phyloP scores from a whole-genome alignment of 23 tunicate species.

The Halocynthia aurantium region DNA sequence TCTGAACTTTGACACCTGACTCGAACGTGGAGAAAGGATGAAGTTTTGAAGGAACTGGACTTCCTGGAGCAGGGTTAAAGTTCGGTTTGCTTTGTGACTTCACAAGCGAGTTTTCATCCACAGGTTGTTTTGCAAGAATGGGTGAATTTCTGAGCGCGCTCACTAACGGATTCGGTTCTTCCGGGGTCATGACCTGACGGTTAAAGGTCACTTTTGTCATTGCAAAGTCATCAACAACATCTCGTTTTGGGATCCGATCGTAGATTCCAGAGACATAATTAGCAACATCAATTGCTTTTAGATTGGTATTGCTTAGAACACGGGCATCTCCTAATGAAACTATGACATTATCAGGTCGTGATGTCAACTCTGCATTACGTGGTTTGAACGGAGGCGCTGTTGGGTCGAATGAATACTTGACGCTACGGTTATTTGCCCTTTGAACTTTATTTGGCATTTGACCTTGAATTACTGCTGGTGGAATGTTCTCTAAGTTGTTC shows the following conservation, averaged over 20 bases:
- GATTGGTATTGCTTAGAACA: not conserved
- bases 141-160: not conserved
- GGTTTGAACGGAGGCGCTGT: slow-evolving; percentile 7
- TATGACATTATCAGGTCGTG: not conserved
- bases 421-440: not conserved
- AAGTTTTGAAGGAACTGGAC: no score
- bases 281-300: slow-evolving; percentile 3
- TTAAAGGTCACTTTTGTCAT: no score
- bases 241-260: not conserved
- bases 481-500: no score
- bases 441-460: not conserved
- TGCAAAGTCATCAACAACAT: no score
- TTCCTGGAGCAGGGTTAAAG: no score
- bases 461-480: no score
- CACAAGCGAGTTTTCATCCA: no score
- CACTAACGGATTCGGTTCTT: not conserved
- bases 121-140: not conserved
- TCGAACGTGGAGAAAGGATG: no score
- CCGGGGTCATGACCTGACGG: not conserved
- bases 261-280: slow-evolving; percentile 1
- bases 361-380: not conserved
- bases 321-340: no score
- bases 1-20: no score
- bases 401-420: slow-evolving; percentile 2
- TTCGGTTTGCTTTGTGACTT: no score